phyloP scores from a whole-genome alignment of 2,113 vertebrate species.

The Himantopus leucocephalus region DNA sequence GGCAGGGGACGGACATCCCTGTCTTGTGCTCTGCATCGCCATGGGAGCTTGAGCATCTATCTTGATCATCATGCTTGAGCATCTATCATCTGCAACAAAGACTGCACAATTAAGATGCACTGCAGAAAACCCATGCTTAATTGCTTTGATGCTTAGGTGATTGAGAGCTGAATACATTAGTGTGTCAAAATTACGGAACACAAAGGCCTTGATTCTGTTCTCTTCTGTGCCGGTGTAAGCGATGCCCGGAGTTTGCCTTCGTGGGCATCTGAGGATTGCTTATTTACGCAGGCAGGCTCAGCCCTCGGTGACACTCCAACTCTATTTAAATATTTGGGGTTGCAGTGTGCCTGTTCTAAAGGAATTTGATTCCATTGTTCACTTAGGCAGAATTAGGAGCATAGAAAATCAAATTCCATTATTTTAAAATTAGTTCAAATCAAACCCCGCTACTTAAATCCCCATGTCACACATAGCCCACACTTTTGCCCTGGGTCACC shows the following conservation, averaged over 20 bases:
- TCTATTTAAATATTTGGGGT: neutral
- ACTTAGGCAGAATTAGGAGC: neutral
- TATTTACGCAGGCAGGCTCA: neutral
- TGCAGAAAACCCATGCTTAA: slow-evolving; percentile 29
- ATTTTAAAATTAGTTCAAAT: neutral
- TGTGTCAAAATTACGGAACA: neutral
- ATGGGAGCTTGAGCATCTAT: neutral
- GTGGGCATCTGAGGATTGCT: neutral
- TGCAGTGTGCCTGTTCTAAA: neutral
- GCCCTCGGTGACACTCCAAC: neutral
- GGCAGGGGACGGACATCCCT: neutral
- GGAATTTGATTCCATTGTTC: neutral
- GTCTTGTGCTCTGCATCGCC: neutral
- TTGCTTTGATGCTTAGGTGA: slow-evolving; percentile 53
- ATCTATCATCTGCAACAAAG: neutral
- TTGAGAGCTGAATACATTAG: slow-evolving; percentile 38
- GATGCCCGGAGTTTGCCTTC: neutral
- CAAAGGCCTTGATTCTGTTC: slow-evolving; percentile 16
- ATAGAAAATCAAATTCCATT: neutral
- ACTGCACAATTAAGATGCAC: slow-evolving; percentile 16
- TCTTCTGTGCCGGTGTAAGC: neutral
- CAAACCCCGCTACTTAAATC: neutral
- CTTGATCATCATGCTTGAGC: neutral
- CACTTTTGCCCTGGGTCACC: neutral
- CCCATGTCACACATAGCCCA: neutral